Evolutionary conservation across 2,888 invertebrate species (phyloP).

Genomic region (Chydorus sphaericus): DNA sequence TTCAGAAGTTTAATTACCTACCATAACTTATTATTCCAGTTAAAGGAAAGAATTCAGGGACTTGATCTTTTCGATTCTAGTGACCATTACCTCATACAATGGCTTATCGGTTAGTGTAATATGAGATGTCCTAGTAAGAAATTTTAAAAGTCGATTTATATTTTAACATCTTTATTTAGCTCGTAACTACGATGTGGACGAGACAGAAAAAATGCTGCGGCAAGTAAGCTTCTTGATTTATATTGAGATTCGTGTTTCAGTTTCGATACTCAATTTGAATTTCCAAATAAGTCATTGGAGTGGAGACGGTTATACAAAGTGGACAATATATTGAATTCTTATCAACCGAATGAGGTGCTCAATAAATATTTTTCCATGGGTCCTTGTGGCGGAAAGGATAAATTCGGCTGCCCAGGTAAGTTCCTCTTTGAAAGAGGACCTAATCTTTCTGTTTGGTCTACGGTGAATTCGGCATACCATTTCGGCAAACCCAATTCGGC

Average conservation of each 20-base stretch:
- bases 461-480: too few relatives aligned
- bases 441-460: too few relatives aligned
- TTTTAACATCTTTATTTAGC: too few relatives aligned
- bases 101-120: neutral
- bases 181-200: conserved; percentile 66
- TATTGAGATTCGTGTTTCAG: neutral
- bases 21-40: neutral
- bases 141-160: too few relatives aligned
- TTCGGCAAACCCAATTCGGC: too few relatives aligned
- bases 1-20: too few relatives aligned
- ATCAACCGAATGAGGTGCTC: conserved; percentile 37
- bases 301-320: conserved; percentile 64
- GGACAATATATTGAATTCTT: conserved; percentile 31
- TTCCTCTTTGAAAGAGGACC: neutral
- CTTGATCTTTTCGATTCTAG: neutral
- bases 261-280: too few relatives aligned
- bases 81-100: neutral
- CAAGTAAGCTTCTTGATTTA: conserved; percentile 49
- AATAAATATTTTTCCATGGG: conserved; percentile 63
- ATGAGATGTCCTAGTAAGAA: too few relatives aligned
- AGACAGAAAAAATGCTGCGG: conserved; percentile 83
- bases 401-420: conserved; percentile 61
- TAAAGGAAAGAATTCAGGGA: neutral
- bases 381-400: conserved; percentile 57
- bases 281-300: conserved; percentile 53